Evolutionary conservation across 2,888 invertebrate genomes (phyloP), one percentile per base, ranked within the genome.

Genomic region (Amaurobius ferox): DNA sequence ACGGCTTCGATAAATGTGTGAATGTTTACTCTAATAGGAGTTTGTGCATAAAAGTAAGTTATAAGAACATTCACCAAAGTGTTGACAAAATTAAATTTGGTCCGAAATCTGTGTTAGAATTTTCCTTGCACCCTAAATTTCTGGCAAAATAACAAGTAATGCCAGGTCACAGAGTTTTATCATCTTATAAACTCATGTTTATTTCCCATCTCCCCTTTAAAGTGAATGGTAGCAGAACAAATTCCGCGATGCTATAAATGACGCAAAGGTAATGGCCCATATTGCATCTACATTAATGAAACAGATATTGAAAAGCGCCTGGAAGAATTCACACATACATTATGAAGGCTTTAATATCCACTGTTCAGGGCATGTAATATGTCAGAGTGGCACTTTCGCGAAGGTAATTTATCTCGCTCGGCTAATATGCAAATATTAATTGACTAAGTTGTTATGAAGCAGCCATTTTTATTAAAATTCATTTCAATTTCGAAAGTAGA

Each of bases 241-340:
- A 44, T 44, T 44, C 44, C 44, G 9, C 11, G 16, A 44, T 44
- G 44, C 16, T 44, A 7, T 44, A 13, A 64, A 64, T 64, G 64
- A 64, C 64, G n/a, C 11, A 30, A 64, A 28, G 30, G 28, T 64
- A 64, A 64, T 64, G 64, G 30, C 1, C 28, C 64, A 29, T 30
- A 6, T n/a, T 29, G 29, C 29, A 64, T 64, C 64, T 64, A 30
- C 64, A 64, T 64, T 64, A 64, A 64, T 64, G 64, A 64, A 44
- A 44, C 44, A 44, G 44, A 16, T 16, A 44, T 44, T 44, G 6
- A 16, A 44, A 44, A 7, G 16, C 44, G 44, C 9, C 16, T 13
- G 11, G 16, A 44, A 44, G 44, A 44, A 44, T 44, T 44, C 44
- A 16, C 44, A 44, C 44, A 44, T 44, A 44, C 16, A 44, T 44